Percentiles rank a stretch among this genome's conserved stretches.
Conservation (phyloP, 2,113 vertebrate species). For the Zosterops hypoxanthus region DNA sequence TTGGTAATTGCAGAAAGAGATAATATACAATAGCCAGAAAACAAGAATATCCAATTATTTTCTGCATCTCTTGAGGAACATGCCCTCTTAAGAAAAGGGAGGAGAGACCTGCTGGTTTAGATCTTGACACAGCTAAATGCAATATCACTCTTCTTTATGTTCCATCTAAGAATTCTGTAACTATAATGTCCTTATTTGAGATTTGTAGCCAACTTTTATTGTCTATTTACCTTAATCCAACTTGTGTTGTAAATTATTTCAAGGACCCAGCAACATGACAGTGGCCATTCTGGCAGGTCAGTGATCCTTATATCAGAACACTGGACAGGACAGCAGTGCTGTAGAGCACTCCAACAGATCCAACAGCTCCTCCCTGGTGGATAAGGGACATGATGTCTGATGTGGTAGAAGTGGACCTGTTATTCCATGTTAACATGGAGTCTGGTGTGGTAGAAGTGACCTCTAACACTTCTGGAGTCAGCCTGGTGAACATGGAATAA, state of each 20-base stretch:
- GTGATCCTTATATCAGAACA: background rate
- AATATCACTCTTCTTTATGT: background rate
- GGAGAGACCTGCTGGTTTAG: background rate
- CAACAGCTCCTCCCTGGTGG: background rate
- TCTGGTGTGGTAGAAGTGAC: background rate
- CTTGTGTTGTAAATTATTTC: background rate
- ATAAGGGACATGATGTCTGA: background rate
- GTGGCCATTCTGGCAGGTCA: background rate
- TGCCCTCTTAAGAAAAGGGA: background rate
- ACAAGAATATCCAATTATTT: background rate
- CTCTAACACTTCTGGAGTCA: background rate
- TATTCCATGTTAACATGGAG: too few relatives aligned
- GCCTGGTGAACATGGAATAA: background rate
- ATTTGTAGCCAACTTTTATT: background rate
- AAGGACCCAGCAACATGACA: background rate
- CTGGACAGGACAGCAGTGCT: background rate
- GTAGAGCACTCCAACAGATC: background rate
- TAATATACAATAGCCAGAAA: background rate
- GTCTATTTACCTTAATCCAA: background rate
- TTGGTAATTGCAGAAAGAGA: background rate
- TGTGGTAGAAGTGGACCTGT: background rate
- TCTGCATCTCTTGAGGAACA: background rate
- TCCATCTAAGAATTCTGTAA: background rate
- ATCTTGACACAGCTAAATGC: background rate
- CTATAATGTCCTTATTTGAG: background rate